These are phyloP conservation scores for Gryllus longicercus DNA, from an alignment of 2,888 invertebrate species.

Conservation along the genomic window DNA sequence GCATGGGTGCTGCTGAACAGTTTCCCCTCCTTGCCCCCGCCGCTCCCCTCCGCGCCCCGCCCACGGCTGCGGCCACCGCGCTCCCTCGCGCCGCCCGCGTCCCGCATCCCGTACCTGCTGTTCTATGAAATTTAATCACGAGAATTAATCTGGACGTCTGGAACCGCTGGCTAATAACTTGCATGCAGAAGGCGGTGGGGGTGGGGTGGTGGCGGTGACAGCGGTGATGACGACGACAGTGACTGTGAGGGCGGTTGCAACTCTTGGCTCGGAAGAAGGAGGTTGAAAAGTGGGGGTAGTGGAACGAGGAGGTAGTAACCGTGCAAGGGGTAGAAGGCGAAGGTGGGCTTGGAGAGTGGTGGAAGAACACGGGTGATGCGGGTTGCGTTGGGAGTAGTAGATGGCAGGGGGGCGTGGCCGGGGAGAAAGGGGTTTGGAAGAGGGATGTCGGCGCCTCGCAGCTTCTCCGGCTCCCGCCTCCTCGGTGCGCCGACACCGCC, in stretches of 20 bases:
- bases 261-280: too few species aligned
- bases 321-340: too few species aligned
- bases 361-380: too few species aligned
- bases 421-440: too few species aligned
- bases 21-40: background rate
- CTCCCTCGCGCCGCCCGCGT: background rate
- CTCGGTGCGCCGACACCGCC: slow-evolving; percentile 20
- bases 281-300: too few species aligned
- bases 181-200: background rate
- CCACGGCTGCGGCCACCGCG: background rate
- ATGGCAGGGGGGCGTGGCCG: too few species aligned
- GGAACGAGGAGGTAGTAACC: too few species aligned
- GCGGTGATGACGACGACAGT: too few species aligned
- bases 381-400: too few species aligned
- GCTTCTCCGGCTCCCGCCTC: slow-evolving; percentile 18
- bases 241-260: too few species aligned
- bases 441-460: too few species aligned
- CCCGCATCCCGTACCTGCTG: slow-evolving; percentile 29
- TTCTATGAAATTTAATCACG: slow-evolving; percentile 39
- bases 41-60: background rate
- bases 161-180: slow-evolving; percentile 37
- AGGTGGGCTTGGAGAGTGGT: too few species aligned
- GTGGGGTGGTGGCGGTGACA: background rate
- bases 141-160: slow-evolving; percentile 39
- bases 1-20: background rate